Conservation (phyloP, 2,888 invertebrate genomes). For the Tineola bisselliella region DNA sequence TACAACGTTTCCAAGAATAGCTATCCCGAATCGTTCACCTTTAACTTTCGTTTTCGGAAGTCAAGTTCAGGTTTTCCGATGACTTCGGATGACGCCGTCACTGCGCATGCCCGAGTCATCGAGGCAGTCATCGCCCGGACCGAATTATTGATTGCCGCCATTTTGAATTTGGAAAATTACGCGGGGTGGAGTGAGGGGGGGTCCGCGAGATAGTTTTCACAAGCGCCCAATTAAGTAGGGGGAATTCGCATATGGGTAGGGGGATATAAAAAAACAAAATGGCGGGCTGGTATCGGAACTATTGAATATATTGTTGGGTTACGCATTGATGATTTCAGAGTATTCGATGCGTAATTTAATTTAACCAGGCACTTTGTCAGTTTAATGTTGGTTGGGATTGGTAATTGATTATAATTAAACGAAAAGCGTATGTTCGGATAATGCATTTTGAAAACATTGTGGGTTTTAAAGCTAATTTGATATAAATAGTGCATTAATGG, state of each 20-base stretch:
- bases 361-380: constrained; percentile 2
- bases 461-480: not conserved
- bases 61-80: constrained; percentile 66
- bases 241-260: constrained; percentile 25
- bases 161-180: constrained; percentile 51
- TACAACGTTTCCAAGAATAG: constrained; percentile 9
- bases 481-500: no score
- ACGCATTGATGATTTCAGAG: constrained; percentile 6
- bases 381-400: not conserved
- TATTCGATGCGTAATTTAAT: constrained; percentile 2
- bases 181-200: constrained; percentile 30
- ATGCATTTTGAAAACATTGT: not conserved
- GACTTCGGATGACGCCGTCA: constrained; percentile 32
- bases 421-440: not conserved
- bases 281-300: constrained; percentile 25
- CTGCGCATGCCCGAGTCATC: constrained; percentile 63
- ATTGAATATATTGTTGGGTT: not conserved
- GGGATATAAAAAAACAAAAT: constrained; percentile 60
- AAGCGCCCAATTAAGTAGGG: constrained; percentile 58
- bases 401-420: constrained; percentile 6
- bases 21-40: constrained; percentile 3
- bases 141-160: constrained; percentile 66
- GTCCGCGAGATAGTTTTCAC: constrained; percentile 65
- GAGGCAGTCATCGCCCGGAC: constrained; percentile 63
- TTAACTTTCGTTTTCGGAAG: constrained; percentile 64